Conservation (phyloP, 2,113 vertebrate genomes). For the Romanogobio albipinnatus region DNA sequence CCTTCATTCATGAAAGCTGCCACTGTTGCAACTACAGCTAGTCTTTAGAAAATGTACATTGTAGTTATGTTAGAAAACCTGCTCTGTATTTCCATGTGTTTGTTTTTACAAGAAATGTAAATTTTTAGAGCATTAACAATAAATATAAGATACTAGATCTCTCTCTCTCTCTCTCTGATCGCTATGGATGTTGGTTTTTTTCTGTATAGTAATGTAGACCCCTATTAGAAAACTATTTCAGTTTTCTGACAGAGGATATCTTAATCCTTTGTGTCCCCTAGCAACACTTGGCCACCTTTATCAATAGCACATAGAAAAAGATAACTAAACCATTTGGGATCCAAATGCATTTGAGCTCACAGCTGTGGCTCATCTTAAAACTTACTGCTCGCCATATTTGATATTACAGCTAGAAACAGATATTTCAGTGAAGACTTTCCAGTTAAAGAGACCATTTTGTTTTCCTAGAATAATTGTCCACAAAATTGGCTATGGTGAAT, state of each 20-base stretch:
- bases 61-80: not conserved
- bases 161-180: too few species aligned
- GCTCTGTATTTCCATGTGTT: not conserved
- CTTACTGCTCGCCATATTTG: constrained; percentile 40
- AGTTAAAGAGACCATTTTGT: not conserved
- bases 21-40: constrained; percentile 20
- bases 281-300: constrained; percentile 17
- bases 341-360: constrained; percentile 28
- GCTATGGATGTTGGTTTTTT: not conserved
- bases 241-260: not conserved
- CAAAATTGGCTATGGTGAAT: not conserved
- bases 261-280: constrained; percentile 13
- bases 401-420: constrained; percentile 13
- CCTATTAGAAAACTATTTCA: not conserved
- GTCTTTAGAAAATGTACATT: constrained; percentile 48
- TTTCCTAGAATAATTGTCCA: not conserved
- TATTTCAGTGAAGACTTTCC: not conserved
- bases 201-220: not conserved
- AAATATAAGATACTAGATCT: not conserved
- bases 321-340: constrained; percentile 36
- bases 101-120: not conserved
- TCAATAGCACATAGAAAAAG: constrained; percentile 7
- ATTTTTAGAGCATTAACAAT: not conserved
- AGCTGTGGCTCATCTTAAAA: constrained; percentile 36
- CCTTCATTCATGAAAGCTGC: constrained; percentile 51